Conservation (phyloP, 1,140 invertebrate genomes). For the Daktulosphaira vitifoliae region DNA sequence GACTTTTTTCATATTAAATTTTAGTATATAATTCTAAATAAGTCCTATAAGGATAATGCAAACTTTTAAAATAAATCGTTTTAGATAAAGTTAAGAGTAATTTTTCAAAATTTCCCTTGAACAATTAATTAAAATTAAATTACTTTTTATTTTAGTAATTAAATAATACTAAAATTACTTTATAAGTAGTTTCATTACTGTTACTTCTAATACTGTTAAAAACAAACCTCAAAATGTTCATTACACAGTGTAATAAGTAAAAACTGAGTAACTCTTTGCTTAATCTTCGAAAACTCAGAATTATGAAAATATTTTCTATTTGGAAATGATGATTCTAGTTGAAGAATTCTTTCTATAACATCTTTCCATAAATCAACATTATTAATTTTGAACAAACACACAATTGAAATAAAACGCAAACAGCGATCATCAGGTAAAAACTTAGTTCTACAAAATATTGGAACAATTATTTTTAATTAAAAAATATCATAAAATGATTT, state of each 20-base stretch:
- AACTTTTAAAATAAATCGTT: too few species aligned
- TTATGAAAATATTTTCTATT: slow-evolving; percentile 30
- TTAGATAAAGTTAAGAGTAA: too few species aligned
- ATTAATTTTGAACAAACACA: slow-evolving; percentile 3
- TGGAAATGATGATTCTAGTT: not conserved
- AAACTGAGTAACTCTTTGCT: slow-evolving; percentile 18
- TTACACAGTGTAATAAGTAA: slow-evolving; percentile 11
- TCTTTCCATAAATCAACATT: not conserved
- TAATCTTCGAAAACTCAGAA: slow-evolving; percentile 2
- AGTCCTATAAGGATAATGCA: too few species aligned
- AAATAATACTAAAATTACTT: too few species aligned
- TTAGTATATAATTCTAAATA: too few species aligned
- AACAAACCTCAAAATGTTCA: not conserved
- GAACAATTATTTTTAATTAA: not conserved
- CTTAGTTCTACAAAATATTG: not conserved
- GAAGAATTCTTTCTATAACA: not conserved
- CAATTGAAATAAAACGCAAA: slow-evolving; percentile 20
- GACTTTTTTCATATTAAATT: too few species aligned
- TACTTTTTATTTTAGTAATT: too few species aligned
- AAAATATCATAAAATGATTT: too few species aligned
- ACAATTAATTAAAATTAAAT: too few species aligned
- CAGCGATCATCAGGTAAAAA: slow-evolving; percentile 15
- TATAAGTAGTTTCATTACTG: too few species aligned
- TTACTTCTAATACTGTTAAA: too few species aligned
- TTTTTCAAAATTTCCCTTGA: too few species aligned